Base-by-base conservation (phyloP, 2,113 vertebrate species). In the Sceloporus undulatus region DNA sequence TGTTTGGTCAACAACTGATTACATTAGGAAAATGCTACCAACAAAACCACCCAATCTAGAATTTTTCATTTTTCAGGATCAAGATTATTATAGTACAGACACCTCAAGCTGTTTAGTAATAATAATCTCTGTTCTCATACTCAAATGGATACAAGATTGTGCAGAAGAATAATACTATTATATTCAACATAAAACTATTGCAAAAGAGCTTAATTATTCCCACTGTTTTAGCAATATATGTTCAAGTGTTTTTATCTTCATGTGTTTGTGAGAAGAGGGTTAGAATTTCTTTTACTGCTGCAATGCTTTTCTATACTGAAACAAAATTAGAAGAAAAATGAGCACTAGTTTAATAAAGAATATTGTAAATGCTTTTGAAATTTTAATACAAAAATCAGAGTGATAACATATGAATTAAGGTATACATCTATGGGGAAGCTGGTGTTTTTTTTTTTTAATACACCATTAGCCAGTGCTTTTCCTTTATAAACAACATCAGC, bases 1-100 rank as follows among this genome's bases (percentile, higher is more conserved):
- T 76, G 74, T 91, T 88, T 76, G 74, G 82, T 25, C 90, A 91
- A 88, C 90, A 83, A 85, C 88, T 78, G 88, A 89, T 89, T 90
- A 88, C 23, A 40, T 65, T 0, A 16, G 84, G 66, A 90, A 86
- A 75, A 48, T 18, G 27, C 0, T 54, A 42, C 1, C 78, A 80
- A 4, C 77, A 83, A 29, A 4, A 0, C 48, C 9, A 27, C 34
- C 3, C 52, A 68, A 56, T 56, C 82, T 23, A 2, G 7, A 81
- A 78, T 42, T 2, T 27, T 2, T 25, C 68, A 11, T 54, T 68
- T 79, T 79, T 5, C 1, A 25, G 54, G 0, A 21, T 6, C n/a
- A 48, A 62, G 27, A 23, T 83, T 16, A 34, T 1, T 0, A 6
- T 14, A 2, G 0, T 82, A 84, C 6, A 9, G 81, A 19, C 27